A percentile compares a stretch with the other conserved stretches of the same genome.
Evolutionary conservation across 2,888 invertebrate genomes (phyloP).

Genomic region (Stratiomys singularior): DNA sequence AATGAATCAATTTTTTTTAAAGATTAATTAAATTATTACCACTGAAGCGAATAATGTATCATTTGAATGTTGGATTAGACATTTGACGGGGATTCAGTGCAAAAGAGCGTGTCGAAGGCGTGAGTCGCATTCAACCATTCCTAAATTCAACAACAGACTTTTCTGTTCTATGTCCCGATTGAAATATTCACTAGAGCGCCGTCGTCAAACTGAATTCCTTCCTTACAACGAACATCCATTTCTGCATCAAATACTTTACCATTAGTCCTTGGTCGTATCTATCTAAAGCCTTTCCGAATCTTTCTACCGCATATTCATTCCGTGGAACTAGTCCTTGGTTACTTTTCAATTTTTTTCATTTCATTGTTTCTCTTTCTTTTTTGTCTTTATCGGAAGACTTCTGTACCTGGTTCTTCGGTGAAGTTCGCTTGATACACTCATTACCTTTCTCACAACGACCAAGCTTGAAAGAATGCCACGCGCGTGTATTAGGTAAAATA

Average conservation of each 20-base stretch:
- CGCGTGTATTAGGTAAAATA: neutral
- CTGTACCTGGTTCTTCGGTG: neutral
- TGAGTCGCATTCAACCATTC: too few relatives aligned
- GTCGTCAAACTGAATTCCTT: too few relatives aligned
- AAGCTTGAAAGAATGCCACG: neutral
- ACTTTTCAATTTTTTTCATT: slow-evolving; percentile 9
- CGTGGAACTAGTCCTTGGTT: neutral
- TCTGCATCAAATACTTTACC: too few relatives aligned
- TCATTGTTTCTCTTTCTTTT: slow-evolving; percentile 4
- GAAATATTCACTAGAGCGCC: too few relatives aligned
- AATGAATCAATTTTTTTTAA: slow-evolving; percentile 27
- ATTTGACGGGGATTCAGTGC: too few relatives aligned
- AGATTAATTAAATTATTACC: slow-evolving; percentile 11
- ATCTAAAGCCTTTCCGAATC: neutral
- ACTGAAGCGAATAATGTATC: neutral
- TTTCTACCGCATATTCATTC: slow-evolving; percentile 16
- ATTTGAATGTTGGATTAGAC: neutral
- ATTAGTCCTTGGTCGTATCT: neutral
- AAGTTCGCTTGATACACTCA: too few relatives aligned
- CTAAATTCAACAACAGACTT: too few relatives aligned
- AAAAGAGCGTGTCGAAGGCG: too few relatives aligned
- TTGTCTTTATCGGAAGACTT: neutral
- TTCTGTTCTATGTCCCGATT: too few relatives aligned
- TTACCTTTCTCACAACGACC: neutral
- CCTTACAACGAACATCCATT: too few relatives aligned